These are phyloP conservation scores for Poecilus cupreus DNA, from an alignment of 2,888 invertebrate species.

Conservation along the genomic window DNA sequence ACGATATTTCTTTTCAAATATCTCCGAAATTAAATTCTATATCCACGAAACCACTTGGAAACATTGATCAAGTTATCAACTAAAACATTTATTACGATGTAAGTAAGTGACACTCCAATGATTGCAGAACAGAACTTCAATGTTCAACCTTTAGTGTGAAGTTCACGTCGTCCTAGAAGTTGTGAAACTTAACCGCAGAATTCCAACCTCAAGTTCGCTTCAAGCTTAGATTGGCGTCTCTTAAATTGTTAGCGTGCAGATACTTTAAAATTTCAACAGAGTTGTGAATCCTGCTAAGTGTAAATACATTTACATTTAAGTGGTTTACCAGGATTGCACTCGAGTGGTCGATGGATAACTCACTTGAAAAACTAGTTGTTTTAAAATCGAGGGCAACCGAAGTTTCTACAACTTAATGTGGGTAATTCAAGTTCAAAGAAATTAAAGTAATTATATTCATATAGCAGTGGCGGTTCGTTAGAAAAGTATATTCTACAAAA, in stretches of 20 bases:
- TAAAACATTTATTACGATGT: not conserved
- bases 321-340: conserved; percentile 2
- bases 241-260: conserved; percentile 12
- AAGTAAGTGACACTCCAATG: not conserved
- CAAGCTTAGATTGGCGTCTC: not conserved
- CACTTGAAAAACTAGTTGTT: not conserved
- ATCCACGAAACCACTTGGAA: not conserved
- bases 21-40: too few species aligned
- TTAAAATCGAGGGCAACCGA: not conserved
- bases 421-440: too few species aligned
- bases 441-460: too few species aligned
- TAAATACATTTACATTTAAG: conserved; percentile 23
- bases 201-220: not conserved
- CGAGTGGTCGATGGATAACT: not conserved
- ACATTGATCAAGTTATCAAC: not conserved
- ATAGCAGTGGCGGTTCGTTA: too few species aligned
- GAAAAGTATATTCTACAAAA: too few species aligned
- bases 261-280: conserved; percentile 18
- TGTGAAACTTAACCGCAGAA: conserved; percentile 18
- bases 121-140: not conserved
- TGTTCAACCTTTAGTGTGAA: not conserved
- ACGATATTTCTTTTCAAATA: too few species aligned
- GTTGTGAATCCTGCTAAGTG: conserved; percentile 1
- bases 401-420: not conserved
- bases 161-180: not conserved